Evolutionary conservation across 1,140 invertebrate species (phyloP).

Genomic region (Papilio dardanus): DNA sequence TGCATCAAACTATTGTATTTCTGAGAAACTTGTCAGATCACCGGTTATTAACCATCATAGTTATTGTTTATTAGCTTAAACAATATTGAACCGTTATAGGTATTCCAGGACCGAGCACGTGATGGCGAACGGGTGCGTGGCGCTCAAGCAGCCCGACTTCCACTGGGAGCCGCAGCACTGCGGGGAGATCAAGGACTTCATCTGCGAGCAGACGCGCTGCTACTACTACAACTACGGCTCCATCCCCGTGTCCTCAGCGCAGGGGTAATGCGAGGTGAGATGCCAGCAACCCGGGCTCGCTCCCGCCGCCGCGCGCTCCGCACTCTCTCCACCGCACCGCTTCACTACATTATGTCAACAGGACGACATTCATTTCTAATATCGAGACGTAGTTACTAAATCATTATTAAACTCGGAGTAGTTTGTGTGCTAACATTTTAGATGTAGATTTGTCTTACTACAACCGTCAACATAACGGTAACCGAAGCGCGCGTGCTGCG

Average conservation of each 20-base stretch:
- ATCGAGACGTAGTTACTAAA: slow-evolving; percentile 43
- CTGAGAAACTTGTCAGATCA: neutral
- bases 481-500: slow-evolving; percentile 70
- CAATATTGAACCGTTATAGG: slow-evolving; percentile 71
- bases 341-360: slow-evolving; percentile 52
- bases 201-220: slow-evolving; percentile 94
- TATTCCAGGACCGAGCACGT: slow-evolving; percentile 82
- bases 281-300: slow-evolving; percentile 80
- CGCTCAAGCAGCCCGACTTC: slow-evolving; percentile 88
- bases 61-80: slow-evolving; percentile 19
- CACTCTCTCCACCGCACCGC: slow-evolving; percentile 45
- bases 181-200: slow-evolving; percentile 92
- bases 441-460: slow-evolving; percentile 43
- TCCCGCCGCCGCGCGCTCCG: slow-evolving; percentile 73
- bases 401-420: slow-evolving; percentile 42
- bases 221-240: slow-evolving; percentile 96
- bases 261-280: slow-evolving; percentile 90
- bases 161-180: slow-evolving; percentile 92
- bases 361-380: slow-evolving; percentile 50
- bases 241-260: slow-evolving; percentile 92
- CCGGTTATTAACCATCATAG: neutral
- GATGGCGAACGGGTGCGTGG: slow-evolving; percentile 88
- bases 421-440: slow-evolving; percentile 61
- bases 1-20: neutral
- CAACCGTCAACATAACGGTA: slow-evolving; percentile 44